Evolutionary conservation across 2,888 invertebrate species (phyloP).

Genomic region (Ormia ochracea): DNA sequence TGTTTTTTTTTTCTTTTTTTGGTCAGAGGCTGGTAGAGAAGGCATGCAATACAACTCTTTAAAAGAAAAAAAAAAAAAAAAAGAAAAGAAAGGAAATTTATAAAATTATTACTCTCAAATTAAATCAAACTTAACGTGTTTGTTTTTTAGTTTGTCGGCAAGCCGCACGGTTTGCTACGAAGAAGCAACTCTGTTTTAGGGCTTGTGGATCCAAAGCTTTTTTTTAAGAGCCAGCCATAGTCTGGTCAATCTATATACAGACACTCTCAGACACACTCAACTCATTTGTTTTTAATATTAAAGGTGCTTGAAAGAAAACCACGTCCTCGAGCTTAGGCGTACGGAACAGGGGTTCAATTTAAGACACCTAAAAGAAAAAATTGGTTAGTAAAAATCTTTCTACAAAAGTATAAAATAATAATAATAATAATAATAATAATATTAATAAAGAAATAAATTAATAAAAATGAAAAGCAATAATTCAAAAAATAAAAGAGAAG

Average conservation of each 20-base stretch:
- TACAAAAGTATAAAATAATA: not conserved
- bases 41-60: constrained; percentile 50
- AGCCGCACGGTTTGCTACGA: not conserved
- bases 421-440: too few relatives aligned
- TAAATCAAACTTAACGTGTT: constrained; percentile 33
- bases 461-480: not conserved
- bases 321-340: constrained; percentile 43
- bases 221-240: not conserved
- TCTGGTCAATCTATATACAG: constrained; percentile 9
- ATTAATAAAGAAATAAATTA: too few relatives aligned
- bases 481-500: not conserved
- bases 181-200: not conserved
- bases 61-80: constrained; percentile 44
- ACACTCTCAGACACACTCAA: constrained; percentile 29
- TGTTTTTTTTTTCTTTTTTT: constrained; percentile 18
- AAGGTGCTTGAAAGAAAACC: constrained; percentile 54
- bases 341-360: constrained; percentile 52
- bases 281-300: constrained; percentile 12
- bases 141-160: not conserved
- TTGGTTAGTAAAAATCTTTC: constrained; percentile 72
- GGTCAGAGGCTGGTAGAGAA: constrained; percentile 24
- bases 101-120: constrained; percentile 40
- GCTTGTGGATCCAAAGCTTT: not conserved
- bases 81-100: constrained; percentile 47
- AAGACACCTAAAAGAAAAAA: constrained; percentile 74